Base-by-base conservation (phyloP, 2,113 vertebrate species). In the Ophiodon elongatus region DNA sequence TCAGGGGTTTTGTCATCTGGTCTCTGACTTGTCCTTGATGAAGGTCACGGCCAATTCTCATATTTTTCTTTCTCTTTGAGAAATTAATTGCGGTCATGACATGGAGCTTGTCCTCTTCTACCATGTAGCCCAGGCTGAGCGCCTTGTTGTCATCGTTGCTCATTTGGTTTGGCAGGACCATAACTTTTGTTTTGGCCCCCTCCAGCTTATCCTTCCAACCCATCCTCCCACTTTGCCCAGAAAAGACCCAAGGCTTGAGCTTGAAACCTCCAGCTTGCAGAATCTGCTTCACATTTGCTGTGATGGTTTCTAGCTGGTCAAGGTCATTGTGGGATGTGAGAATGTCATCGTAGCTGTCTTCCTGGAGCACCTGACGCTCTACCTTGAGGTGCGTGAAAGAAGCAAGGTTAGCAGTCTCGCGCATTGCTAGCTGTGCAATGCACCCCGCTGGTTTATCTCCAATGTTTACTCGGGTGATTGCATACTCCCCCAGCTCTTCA, bases 401-500 rank as follows among this genome's bases (percentile, higher is more conserved):
- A 4, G 11, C 1, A 5, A 27, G n/a, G 56, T 27, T 57, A 13
- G 56, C 21, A 9, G 19, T 52, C 19, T 23, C 3, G 0, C 21
- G 8, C 21, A 21, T 41, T 41, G 39, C 39, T 2, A 41, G 9
- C 39, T 41, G 39, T 41, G 39, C 39, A 11, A 41, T 41, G 10
- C 39, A 41, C 39, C 37, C 39, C 11, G 39, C 50, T 2, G 50
- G 21, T 8, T 52, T 52, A 3, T 52, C 50, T 8, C 50, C 50
- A 2, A 52, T 52, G 25, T 83, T 88, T 0, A 89, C 79, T 1
- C 73, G 76, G 0, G 62, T 85, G 23, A 90, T 25, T 0, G 76
- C 78, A 10, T 82, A 89, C 0, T 86, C 83, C 0, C 9, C 60
- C 0, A 85, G 47, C 4, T 88, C 69, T 0, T 68, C 35, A 4